Evolutionary conservation across 2,113 vertebrate species (phyloP).

Genomic region (Indri indri): DNA sequence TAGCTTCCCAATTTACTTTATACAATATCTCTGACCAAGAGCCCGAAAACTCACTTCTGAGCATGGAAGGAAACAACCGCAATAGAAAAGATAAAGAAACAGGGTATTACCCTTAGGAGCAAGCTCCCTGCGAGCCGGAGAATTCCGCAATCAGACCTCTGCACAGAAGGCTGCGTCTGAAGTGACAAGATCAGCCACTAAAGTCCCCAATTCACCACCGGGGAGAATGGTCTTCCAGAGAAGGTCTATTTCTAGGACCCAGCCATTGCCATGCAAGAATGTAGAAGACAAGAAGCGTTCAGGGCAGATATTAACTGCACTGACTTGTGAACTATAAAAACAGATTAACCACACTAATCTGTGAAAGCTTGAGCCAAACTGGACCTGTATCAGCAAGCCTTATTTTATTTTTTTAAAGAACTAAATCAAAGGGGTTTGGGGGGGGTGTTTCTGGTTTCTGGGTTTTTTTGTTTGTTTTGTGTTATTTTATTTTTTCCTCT

Average conservation of each 20-base stretch:
- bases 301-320: neutral
- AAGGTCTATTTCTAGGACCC: neutral
- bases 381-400: neutral
- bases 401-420: neutral
- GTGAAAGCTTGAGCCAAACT: neutral
- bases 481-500: neutral
- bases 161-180: neutral
- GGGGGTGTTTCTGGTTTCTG: neutral
- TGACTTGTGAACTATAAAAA: neutral
- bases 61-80: neutral
- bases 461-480: neutral
- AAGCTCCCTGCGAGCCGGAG: neutral
- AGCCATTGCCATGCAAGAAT: neutral
- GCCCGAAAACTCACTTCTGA: neutral
- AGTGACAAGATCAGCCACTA: neutral
- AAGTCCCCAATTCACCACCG: neutral
- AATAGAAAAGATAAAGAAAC: neutral
- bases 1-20: neutral
- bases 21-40: neutral
- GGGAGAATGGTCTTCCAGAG: neutral
- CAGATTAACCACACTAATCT: neutral
- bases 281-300: neutral
- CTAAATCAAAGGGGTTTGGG: neutral
- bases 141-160: neutral
- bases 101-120: accelerated